Evolutionary conservation across 2,797 vertebrate species (phyloP).

Genomic region (Zalophus californianus): DNA sequence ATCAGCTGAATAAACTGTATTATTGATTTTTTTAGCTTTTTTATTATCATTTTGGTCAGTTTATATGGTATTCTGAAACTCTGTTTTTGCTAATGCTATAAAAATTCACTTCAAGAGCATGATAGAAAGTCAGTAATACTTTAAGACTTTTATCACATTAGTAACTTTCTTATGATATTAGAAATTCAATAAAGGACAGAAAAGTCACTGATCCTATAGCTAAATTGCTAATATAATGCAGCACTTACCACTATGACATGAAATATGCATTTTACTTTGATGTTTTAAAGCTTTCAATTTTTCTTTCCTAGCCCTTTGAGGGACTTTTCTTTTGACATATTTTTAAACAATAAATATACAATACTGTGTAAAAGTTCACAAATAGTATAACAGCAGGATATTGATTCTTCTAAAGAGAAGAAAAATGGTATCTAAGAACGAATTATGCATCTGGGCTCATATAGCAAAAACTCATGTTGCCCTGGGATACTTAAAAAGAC

Average conservation of each 20-base stretch:
- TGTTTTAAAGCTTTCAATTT: constrained; percentile 72
- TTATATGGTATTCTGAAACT: constrained; percentile 79
- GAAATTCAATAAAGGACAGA: constrained; percentile 81
- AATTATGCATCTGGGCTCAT: neutral
- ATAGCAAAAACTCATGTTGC: neutral
- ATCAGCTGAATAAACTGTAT: constrained; percentile 54
- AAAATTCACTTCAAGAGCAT: constrained; percentile 84
- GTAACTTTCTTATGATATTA: constrained; percentile 82
- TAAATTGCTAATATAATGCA: constrained; percentile 83
- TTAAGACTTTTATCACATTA: constrained; percentile 85
- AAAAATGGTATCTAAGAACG: constrained; percentile 43
- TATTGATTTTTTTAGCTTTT: constrained; percentile 75
- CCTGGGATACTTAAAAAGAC: neutral
- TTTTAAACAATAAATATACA: constrained; percentile 68
- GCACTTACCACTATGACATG: constrained; percentile 68
- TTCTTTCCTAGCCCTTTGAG: constrained; percentile 62
- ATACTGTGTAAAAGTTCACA: constrained; percentile 66
- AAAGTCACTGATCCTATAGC: constrained; percentile 80
- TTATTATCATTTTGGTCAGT: constrained; percentile 79
- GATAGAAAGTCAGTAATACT: constrained; percentile 85
- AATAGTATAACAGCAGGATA: constrained; percentile 56
- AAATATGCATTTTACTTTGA: constrained; percentile 80
- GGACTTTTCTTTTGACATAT: neutral
- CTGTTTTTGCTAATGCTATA: constrained; percentile 83
- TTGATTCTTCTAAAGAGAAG: constrained; percentile 64